Evolutionary conservation across 53 echinoderm and acorn worm species (phyloP), one percentile per base, ranked within the genome.

Genomic region (Actinopyga echinites): DNA sequence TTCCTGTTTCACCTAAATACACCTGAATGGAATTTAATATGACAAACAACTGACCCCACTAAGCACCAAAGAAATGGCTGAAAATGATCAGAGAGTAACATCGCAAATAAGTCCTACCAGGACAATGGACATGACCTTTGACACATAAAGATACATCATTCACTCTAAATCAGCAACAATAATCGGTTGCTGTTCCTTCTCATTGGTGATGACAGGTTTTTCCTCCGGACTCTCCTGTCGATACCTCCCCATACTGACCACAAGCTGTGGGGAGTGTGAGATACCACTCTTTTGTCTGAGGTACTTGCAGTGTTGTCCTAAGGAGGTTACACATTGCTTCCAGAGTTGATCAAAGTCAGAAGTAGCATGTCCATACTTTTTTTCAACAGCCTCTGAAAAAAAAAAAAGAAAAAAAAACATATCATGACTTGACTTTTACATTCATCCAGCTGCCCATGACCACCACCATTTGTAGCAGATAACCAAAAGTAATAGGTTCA

Each of bases 231-330:
- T 77, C 1, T 77, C 77, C n/a, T 77, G 77, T 34, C 77, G 28
- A 49, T 55, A 77, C 21, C 77, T 55, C 29, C 54, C 77, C 11
- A 21, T 26, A 30, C 17, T 71, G 25, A 71, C 26, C 71, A 71
- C 35, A 40, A 71, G 42, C 42, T 71, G 71, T 22, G 56, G 54
- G 49, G 77, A 55, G 9, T 55, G 53, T 15, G 77, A 77, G 15
- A 60, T 59, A 10, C 62, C 60, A 62, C 81, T 62, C 81, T 78
- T 80, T 30, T 80, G 81, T 43, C 81, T 31, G 3, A 80, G 63
- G 17, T 80, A 80, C 28, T 80, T 80, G 62, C 81, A 80, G 58
- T 80, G 81, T 37, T 80, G 81, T 35, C 81, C 81, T 34, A 80
- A 38, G 11, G 81, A 80, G 36, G 44, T 44, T 38, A 80, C 60